Conservation (phyloP, 2,888 invertebrate species). For the Plagiodera versicolora region DNA sequence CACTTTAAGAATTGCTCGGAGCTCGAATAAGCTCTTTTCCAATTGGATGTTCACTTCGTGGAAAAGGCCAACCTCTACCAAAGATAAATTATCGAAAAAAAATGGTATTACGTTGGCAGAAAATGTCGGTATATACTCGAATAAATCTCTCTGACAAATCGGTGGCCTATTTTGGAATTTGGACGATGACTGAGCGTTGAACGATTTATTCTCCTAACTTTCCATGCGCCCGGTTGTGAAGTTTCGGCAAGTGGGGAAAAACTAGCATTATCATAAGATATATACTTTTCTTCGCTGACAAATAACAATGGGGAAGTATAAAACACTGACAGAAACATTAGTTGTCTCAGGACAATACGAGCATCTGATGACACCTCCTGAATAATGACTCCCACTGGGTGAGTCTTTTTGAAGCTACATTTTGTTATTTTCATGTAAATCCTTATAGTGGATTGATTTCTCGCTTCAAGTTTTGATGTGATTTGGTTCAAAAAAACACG, state of each 20-base stretch:
- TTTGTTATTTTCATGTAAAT: too few species aligned
- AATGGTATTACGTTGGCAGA: background rate
- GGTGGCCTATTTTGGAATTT: slow-evolving; percentile 38
- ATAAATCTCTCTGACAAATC: slow-evolving; percentile 51
- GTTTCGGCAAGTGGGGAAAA: background rate
- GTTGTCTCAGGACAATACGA: background rate
- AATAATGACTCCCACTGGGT: too few species aligned
- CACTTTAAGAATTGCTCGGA: slow-evolving; percentile 42
- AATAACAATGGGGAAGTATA: background rate
- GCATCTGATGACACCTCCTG: too few species aligned
- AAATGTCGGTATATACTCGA: slow-evolving; percentile 8
- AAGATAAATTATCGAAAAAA: slow-evolving; percentile 51
- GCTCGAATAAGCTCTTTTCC: slow-evolving; percentile 49
- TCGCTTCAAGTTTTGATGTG: too few species aligned
- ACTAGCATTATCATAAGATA: background rate
- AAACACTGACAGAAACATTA: background rate
- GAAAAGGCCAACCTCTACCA: slow-evolving; percentile 39
- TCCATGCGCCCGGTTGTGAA: background rate
- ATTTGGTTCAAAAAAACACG: too few species aligned
- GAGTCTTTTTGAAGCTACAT: too few species aligned
- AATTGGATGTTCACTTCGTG: slow-evolving; percentile 50
- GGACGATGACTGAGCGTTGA: slow-evolving; percentile 23
- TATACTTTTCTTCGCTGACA: background rate
- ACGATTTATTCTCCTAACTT: background rate
- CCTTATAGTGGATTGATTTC: too few species aligned